Evolutionary conservation across 2,797 vertebrate species (phyloP), one percentile per base, ranked within the genome.

Genomic region (Lemur catta): DNA sequence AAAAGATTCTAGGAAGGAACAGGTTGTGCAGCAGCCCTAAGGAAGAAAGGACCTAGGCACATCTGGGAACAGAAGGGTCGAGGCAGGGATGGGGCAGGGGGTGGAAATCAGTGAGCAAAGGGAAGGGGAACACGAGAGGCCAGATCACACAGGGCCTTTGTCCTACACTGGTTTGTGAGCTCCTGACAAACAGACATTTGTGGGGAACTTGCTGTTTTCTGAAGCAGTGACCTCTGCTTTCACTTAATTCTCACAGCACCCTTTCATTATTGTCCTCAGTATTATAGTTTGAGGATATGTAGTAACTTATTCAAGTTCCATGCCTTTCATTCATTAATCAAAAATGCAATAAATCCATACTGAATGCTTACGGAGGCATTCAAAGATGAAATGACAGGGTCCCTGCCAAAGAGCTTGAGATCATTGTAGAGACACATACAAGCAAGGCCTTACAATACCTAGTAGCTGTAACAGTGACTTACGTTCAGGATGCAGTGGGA

Each of bases 241-340:
- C 41, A 59, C 12, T 65, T 46, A 46, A 35, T 55, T 59, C 17
- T 86, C 50, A 67, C 24, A 82, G 14, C 35, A 75, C n/a, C 87
- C 57, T 85, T 41, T 74, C 15, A 9, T 74, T 81, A 52, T 85
- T 52, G 57, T 59, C 13, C 50, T 50, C 74, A 26, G n/a, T 79
- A 14, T 74, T 59, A 28, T 1, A 57, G 30, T 35, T 67, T 17
- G 18, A 35, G 69, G 24, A 18, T 91, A 35, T 35, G 52, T 41
- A 81, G 13, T 74, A 35, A 67, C 79, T 57, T 91, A 35, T 55
- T 71, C 43, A 76, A 38, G 30, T 76, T 87, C 10, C 59, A 7
- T 78, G 52, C 69, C 61, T 94, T 91, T 91, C 22, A 75, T 59
- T 81, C 50, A 78, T 38, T 87, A 69, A 71, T 75, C 26, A 33